phyloP scores from a whole-genome alignment of 2,797 vertebrate genomes.

The Manis javanica region DNA sequence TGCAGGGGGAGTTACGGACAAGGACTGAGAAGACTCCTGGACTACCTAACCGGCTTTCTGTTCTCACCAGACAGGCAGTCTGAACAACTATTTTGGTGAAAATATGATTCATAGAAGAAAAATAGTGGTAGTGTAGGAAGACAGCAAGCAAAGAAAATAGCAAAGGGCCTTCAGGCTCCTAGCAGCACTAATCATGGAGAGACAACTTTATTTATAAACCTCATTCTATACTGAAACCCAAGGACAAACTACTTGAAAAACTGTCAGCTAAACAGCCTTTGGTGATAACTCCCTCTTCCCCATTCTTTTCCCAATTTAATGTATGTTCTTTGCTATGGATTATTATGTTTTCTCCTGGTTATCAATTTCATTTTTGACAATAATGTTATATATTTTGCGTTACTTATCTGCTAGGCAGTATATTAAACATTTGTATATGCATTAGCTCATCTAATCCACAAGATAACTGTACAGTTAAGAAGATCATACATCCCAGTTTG shows the following conservation, averaged over 20 bases:
- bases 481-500: not conserved
- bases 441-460: not conserved
- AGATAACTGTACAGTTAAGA: not conserved
- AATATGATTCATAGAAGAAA: conserved; percentile 77
- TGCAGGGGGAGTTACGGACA: not conserved
- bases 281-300: not conserved
- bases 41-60: conserved; percentile 44
- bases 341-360: not conserved
- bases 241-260: not conserved
- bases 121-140: conserved; percentile 71
- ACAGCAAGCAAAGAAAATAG: conserved; percentile 62
- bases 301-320: not conserved
- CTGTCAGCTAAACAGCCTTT: not conserved
- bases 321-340: not conserved
- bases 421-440: not conserved
- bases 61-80: conserved; percentile 58
- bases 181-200: not conserved
- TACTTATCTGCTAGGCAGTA: not conserved
- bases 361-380: not conserved
- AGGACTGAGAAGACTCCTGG: conserved; percentile 57
- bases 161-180: conserved; percentile 34
- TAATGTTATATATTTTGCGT: not conserved
- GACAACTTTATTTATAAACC: conserved; percentile 58
- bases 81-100: conserved; percentile 71
- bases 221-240: not conserved